These are phyloP conservation scores for Molorchus minor DNA, from an alignment of 2,888 invertebrate species.

Conservation along the genomic window DNA sequence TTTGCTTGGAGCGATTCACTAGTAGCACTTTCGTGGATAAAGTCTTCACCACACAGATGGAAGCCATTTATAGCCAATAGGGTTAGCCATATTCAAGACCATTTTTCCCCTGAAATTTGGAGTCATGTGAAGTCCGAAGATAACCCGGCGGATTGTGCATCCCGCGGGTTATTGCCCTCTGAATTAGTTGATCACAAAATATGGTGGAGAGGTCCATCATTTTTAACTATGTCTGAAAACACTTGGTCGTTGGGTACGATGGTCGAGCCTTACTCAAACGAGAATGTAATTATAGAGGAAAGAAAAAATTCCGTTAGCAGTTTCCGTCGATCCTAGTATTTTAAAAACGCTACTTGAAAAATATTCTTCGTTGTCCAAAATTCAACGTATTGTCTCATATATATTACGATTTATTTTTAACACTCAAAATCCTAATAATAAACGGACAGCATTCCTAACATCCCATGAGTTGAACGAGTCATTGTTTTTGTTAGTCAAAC, in stretches of 20 bases:
- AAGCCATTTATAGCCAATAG: neutral
- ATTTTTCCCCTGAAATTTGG: neutral
- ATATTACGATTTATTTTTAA: slow-evolving; percentile 3
- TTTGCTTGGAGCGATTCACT: neutral
- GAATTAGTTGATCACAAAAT: neutral
- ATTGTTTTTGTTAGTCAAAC: neutral
- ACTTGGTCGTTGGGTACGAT: neutral
- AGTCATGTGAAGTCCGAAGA: neutral
- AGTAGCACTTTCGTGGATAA: neutral
- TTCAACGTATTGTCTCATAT: slow-evolving; percentile 2
- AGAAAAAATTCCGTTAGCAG: neutral
- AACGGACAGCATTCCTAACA: neutral
- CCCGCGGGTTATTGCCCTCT: neutral
- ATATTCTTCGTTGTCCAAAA: neutral
- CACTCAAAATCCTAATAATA: neutral
- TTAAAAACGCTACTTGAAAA: neutral
- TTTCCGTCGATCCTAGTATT: neutral
- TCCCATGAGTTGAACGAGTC: neutral
- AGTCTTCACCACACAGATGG: slow-evolving; percentile 1
- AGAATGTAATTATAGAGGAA: neutral
- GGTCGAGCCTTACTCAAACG: neutral
- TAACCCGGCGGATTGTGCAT: neutral
- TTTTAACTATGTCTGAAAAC: neutral
- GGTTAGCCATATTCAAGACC: neutral
- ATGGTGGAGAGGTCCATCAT: neutral